These are phyloP conservation scores for Pygoscelis adeliae DNA, from an alignment of 2,113 vertebrate genomes.

Conservation along the genomic window DNA sequence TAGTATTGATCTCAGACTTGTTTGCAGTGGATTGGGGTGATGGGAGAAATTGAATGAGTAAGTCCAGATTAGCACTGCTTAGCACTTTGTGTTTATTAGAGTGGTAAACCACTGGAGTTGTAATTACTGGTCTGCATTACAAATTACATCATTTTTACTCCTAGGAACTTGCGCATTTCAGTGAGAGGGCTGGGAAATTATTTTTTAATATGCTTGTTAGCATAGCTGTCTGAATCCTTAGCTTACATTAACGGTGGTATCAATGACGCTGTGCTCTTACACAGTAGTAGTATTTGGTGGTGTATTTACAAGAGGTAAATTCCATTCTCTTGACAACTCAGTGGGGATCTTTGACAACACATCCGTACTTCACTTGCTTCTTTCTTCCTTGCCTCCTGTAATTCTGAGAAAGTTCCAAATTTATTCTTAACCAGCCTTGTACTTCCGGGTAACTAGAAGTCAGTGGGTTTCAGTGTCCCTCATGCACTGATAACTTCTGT, in stretches of 20 bases:
- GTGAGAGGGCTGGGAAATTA: background rate
- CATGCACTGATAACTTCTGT: background rate
- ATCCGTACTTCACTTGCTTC: background rate
- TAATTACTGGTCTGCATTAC: constrained; percentile 32
- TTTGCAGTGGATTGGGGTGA: constrained; percentile 24
- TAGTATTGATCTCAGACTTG: constrained; percentile 45
- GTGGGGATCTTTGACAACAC: background rate
- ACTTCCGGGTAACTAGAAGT: background rate
- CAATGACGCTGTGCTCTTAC: background rate
- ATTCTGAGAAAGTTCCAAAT: background rate
- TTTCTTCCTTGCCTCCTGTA: background rate
- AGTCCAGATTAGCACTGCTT: background rate
- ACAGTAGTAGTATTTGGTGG: background rate
- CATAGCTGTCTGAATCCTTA: background rate
- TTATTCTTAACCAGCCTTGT: background rate
- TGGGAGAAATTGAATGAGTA: constrained; percentile 22
- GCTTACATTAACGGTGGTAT: background rate
- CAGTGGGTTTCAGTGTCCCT: background rate
- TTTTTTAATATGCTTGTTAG: constrained; percentile 11
- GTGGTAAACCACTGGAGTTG: constrained; percentile 24
- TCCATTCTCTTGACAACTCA: background rate
- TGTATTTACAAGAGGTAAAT: background rate
- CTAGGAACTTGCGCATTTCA: background rate
- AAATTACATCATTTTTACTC: background rate
- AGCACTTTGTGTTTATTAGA: constrained; percentile 34